phyloP scores from a whole-genome alignment of 2,113 vertebrate species.

The Daubentonia madagascariensis region DNA sequence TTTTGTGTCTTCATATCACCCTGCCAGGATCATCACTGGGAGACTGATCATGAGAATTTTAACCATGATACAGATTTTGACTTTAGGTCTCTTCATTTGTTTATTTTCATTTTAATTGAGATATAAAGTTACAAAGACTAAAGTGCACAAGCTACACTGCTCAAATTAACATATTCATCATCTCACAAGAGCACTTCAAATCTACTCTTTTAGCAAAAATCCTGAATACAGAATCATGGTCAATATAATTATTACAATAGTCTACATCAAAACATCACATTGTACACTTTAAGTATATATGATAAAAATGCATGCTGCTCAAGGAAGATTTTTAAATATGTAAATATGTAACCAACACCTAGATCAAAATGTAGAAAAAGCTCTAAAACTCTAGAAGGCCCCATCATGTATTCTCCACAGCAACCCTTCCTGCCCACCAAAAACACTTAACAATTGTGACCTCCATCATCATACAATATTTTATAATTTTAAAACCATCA shows the following conservation, averaged over 20 bases:
- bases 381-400: neutral
- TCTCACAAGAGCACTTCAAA: no score
- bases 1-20: neutral
- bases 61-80: neutral
- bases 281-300: no score
- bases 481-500: neutral
- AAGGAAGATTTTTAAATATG: neutral
- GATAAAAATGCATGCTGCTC: neutral
- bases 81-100: neutral
- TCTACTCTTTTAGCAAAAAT: no score
- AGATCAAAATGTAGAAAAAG: neutral
- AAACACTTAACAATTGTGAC: neutral
- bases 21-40: neutral
- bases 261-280: no score
- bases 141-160: neutral
- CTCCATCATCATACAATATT: neutral
- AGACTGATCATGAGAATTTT: neutral
- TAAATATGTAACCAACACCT: neutral
- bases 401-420: neutral
- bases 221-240: no score
- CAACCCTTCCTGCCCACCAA: neutral
- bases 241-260: no score
- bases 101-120: neutral
- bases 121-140: neutral
- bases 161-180: neutral